Percentiles rank a stretch among this genome's conserved stretches.
phyloP scores from a whole-genome alignment of 2,888 invertebrate genomes.

The Synanthedon andrenaeformis region DNA sequence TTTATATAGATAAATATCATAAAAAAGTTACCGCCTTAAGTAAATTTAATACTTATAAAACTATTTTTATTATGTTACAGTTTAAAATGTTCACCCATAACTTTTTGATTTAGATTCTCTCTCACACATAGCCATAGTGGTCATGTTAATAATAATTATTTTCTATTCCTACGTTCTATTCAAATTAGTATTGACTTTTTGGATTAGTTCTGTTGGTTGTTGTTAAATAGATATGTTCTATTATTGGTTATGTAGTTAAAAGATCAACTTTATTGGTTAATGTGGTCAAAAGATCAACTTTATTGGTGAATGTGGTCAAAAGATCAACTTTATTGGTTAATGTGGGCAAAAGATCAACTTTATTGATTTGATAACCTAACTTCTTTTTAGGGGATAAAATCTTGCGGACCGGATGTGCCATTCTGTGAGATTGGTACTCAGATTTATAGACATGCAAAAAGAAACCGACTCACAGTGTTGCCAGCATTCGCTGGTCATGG shows the following conservation, averaged over 20 bases:
- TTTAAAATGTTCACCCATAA: background rate
- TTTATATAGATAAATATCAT: background rate
- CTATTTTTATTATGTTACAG: background rate
- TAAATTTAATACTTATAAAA: background rate
- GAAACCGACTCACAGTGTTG: conserved; percentile 75
- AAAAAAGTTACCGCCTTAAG: background rate
- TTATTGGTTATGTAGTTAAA: no score
- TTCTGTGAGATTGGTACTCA: conserved; percentile 74
- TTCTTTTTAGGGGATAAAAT: conserved; percentile 55
- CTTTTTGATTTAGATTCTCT: no score
- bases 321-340: background rate
- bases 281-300: no score
- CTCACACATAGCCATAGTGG: no score
- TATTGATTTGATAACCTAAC: background rate
- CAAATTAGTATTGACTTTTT: no score
- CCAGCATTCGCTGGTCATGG: conserved; percentile 92
- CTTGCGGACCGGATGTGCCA: conserved; percentile 72
- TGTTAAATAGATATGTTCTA: no score
- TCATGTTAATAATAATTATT: no score
- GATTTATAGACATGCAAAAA: conserved; percentile 74
- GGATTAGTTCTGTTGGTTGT: no score
- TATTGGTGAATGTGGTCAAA: no score
- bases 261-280: no score
- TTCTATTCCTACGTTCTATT: no score
- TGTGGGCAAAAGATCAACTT: background rate